Evolutionary conservation across 2,888 invertebrate genomes (phyloP).

Genomic region (Amphipoea lucens): DNA sequence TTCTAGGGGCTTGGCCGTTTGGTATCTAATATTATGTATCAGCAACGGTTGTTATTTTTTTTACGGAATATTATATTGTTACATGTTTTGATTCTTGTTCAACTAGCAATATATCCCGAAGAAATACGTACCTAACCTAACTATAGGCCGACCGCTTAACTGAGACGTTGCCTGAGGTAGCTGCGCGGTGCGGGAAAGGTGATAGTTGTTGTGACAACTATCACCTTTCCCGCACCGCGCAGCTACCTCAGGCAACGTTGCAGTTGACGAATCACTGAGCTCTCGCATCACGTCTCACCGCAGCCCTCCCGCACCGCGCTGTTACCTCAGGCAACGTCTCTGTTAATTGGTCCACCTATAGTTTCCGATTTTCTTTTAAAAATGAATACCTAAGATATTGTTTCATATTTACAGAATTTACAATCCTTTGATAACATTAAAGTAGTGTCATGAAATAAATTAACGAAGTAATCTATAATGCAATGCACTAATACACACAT

Average conservation of each 20-base stretch:
- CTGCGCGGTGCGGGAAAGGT: too few species aligned
- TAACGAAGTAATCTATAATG: neutral
- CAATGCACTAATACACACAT: neutral
- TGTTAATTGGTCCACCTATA: too few species aligned
- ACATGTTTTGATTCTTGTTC: neutral
- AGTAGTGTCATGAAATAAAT: neutral
- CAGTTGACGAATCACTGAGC: too few species aligned
- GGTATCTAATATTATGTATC: slow-evolving; percentile 41
- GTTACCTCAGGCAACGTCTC: too few species aligned
- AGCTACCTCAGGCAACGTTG: too few species aligned
- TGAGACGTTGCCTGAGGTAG: too few species aligned
- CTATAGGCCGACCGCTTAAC: too few species aligned
- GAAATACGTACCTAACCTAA: neutral
- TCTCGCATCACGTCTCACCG: too few species aligned
- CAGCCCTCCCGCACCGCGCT: too few species aligned
- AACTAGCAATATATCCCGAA: neutral
- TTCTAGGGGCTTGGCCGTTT: slow-evolving; percentile 51
- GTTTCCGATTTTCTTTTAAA: neutral
- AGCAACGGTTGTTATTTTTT: slow-evolving; percentile 25
- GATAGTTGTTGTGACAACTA: too few species aligned
- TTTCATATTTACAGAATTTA: neutral
- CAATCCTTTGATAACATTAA: neutral
- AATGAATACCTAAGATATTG: neutral
- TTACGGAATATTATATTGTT: neutral
- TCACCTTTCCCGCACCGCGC: too few species aligned